Evolutionary conservation across 1,140 invertebrate species (phyloP), one percentile per base, ranked within the genome.

Genomic region (Rhopalosiphum padi): DNA sequence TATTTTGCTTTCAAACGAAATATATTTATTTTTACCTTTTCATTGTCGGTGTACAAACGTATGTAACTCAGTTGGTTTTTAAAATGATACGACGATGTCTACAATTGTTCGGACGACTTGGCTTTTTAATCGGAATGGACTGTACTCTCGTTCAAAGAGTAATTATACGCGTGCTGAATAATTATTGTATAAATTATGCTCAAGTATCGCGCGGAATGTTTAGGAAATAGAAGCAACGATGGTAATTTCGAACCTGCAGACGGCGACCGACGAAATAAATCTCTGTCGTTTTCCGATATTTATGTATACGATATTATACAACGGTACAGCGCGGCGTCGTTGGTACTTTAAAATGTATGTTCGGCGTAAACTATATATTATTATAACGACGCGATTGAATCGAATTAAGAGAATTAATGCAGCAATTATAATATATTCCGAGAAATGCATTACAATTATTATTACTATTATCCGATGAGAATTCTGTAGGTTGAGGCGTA

Each of bases 171-270:
- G 43, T 4, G 30, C 23, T 30, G 41, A 22, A 86, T 46, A 89
- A 51, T 37, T n/a, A 77, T 77, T n/a, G 60, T n/a, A 89, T 55
- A 89, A 37, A 55, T 55, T 89, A 46, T n/a, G 15, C 60, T 77
- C 60, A 77, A 77, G 60, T n/a, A 77, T n/a, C 30, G 15, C 60
- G 4, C 15, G 15, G 30, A 18, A 11, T 86, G 30, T 48, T 11
- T 88, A n/a, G 87, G 21, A 88, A 88, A 88, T 88, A n/a, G 46
- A 37, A 53, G n/a, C 87, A 35, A 53, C n/a, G n/a, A 5, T n/a
- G 21, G 21, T 53, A 53, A 35, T 88, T 53, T 37, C 21, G 2
- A 35, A 23, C n/a, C 6, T 37, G 18, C 43, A 30, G 86, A 41
- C 30, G 25, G 55, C 11, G 30, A n/a, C 60, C 15, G 30, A 77